phyloP scores from a whole-genome alignment of 2,888 invertebrate species.

The Spisula subtruncata region DNA sequence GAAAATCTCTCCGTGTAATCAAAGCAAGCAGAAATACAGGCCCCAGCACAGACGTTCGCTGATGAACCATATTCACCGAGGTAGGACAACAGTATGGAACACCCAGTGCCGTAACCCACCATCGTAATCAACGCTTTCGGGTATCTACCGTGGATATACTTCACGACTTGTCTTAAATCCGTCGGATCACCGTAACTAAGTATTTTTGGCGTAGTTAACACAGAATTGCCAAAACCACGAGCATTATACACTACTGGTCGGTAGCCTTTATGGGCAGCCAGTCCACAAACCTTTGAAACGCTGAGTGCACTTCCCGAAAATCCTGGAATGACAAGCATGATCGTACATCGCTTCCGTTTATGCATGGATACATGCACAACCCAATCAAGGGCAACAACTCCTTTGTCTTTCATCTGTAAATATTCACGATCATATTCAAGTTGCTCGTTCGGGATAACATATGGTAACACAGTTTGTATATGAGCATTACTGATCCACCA shows the following conservation, averaged over 20 bases:
- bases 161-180: slow-evolving; percentile 83
- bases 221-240: slow-evolving; percentile 81
- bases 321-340: slow-evolving; percentile 82
- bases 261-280: slow-evolving; percentile 78
- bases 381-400: slow-evolving; percentile 85
- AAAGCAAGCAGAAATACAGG: slow-evolving; percentile 82
- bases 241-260: slow-evolving; percentile 83
- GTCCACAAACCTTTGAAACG: slow-evolving; percentile 73
- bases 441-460: slow-evolving; percentile 67
- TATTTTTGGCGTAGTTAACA: slow-evolving; percentile 82
- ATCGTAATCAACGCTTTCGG: slow-evolving; percentile 79
- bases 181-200: slow-evolving; percentile 83
- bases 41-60: slow-evolving; percentile 79
- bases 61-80: slow-evolving; percentile 85
- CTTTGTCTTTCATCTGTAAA: slow-evolving; percentile 83
- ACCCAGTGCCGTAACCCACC: slow-evolving; percentile 82
- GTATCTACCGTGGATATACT: slow-evolving; percentile 78
- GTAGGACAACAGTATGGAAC: slow-evolving; percentile 82
- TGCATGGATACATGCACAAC: slow-evolving; percentile 73
- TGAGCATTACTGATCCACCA: slow-evolving; percentile 80
- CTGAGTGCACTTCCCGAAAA: slow-evolving; percentile 77
- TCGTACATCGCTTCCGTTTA: slow-evolving; percentile 72
- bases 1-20: slow-evolving; percentile 71
- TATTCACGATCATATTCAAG: slow-evolving; percentile 80
- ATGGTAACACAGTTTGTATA: slow-evolving; percentile 80